Percentiles rank a stretch among this genome's conserved stretches.
Conservation (phyloP, 2,888 invertebrate genomes). For the Sinhomidia bicolor region DNA sequence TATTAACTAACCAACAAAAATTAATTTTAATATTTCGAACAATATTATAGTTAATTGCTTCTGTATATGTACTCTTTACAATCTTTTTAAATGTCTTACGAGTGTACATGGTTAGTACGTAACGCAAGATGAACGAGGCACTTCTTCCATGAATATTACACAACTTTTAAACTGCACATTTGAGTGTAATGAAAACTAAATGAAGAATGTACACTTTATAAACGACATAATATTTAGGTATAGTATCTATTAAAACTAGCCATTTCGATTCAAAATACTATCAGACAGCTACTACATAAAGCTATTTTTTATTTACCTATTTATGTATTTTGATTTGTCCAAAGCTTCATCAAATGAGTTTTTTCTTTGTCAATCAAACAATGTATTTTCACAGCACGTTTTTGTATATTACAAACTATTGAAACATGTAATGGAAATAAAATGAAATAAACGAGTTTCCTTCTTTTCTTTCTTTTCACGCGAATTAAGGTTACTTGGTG, state of each 20-base stretch:
- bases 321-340: background rate
- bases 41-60: background rate
- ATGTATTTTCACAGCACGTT: background rate
- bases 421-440: background rate
- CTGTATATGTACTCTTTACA: background rate
- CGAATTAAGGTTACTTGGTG: no score
- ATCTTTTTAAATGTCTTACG: background rate
- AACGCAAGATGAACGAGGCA: conserved; percentile 18
- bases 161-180: conserved; percentile 10
- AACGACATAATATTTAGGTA: background rate
- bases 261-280: conserved; percentile 3
- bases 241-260: no score
- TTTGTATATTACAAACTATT: background rate
- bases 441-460: background rate
- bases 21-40: background rate
- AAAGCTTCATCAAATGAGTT: background rate
- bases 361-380: background rate
- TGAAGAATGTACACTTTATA: background rate
- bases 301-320: background rate
- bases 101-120: background rate
- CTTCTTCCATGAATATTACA: conserved; percentile 8
- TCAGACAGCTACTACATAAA: conserved; percentile 9
- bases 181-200: conserved; percentile 13
- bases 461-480: no score
- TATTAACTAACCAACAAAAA: conserved; percentile 38